Base-by-base conservation (phyloP, 2,797 vertebrate genomes). In the Todus mexicanus region DNA sequence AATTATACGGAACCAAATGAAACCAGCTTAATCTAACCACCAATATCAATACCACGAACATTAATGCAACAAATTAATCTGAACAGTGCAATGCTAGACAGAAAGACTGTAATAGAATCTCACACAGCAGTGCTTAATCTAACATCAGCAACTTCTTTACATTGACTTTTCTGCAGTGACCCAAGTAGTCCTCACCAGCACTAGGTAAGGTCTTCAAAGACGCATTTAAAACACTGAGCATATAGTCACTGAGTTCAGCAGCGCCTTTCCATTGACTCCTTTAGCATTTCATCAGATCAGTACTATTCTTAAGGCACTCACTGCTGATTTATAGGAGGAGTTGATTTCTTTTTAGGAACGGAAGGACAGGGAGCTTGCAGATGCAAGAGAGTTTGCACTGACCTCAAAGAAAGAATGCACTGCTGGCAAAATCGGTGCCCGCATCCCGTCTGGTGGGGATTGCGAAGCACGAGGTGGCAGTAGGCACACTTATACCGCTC, bases 401-500 rank as follows among this genome's bases (percentile, higher is more conserved):
- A 99, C 99, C 98, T 97, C 84, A 99, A 89, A 17, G 90, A 87
- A 25, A 97, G 96, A 31, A 99, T 98, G 86, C 99, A 99, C 82
- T 97, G 97, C 93, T 98, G 98, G 95, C 99, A 99, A 97, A 98
- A 99, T 54, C 99, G 98, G 97, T 99, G 99, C 53, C 99, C 99
- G 7, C 99, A 99, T 87, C 98, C 98, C 0, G 98, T 98, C 97
- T 99, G 99, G 94, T 99, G 98, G 6, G 99, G 98, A 93, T 99
- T 99, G 89, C 96, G 98, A 29, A 99, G 98, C 50, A 99, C 98
- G 0, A 97, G 97, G 71, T 92, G 97, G 80, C 99, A 99, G 91
- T 97, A 94, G 43, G 98, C 97, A 29, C 99, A 99, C 69, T 97
- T 97, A 87, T 99, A 99, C 40, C 98, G 98, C 11, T 99, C 98